Percentiles rank a stretch among this genome's conserved stretches.
These are phyloP conservation scores for Anguilla pacifica DNA, from an alignment of 2,797 vertebrate genomes.

Conservation along the genomic window DNA sequence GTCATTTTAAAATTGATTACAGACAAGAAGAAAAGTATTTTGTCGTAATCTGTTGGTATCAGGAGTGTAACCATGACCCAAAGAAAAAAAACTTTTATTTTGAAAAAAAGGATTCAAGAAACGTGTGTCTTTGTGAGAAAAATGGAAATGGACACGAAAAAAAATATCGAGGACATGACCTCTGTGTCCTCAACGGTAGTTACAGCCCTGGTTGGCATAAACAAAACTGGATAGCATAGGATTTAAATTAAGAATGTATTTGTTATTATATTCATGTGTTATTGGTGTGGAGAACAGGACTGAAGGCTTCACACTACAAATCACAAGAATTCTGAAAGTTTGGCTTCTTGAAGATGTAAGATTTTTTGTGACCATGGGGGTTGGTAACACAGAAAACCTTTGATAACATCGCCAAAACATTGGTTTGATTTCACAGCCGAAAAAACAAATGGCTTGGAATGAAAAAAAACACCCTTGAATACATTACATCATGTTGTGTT, in stretches of 20 bases:
- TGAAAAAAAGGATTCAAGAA: too few species aligned
- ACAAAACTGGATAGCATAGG: neutral
- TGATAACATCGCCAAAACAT: neutral
- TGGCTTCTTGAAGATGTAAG: neutral
- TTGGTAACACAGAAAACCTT: neutral
- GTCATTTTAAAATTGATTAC: neutral
- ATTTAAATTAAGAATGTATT: neutral
- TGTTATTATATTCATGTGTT: neutral
- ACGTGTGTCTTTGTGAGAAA: too few species aligned
- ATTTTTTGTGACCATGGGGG: neutral
- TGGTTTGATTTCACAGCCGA: neutral
- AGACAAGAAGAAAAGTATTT: neutral
- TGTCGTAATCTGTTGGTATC: too few species aligned
- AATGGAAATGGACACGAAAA: too few species aligned
- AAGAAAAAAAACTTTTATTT: too few species aligned
- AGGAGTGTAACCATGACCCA: too few species aligned
- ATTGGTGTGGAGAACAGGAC: neutral
- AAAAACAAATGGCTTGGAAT: neutral
- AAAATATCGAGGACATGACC: too few species aligned
- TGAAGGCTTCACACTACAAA: neutral
- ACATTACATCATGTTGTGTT: neutral
- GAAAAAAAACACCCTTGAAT: neutral
- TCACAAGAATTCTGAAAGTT: neutral
- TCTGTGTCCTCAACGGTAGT: too few species aligned
- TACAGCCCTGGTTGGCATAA: neutral